Base-by-base conservation (phyloP, 2,888 invertebrate genomes). In the Hemithea aestivaria region DNA sequence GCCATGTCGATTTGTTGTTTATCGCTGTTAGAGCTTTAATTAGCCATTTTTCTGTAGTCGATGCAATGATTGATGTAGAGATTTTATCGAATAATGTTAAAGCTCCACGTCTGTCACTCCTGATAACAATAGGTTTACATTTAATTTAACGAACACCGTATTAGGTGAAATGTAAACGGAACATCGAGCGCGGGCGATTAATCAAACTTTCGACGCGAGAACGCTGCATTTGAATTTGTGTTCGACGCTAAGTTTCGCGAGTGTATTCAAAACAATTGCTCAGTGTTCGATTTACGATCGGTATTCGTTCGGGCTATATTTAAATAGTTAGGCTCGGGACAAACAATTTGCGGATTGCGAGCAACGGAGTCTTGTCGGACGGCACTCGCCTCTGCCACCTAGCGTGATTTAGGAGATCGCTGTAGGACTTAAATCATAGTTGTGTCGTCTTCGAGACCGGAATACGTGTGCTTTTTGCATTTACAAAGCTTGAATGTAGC, bases 311-410 rank as follows among this genome's bases (percentile, higher is more conserved):
- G 64, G 65, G 70, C 85, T 85, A 85, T 82, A 85, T 84, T 78
- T 85, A 84, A 78, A 83, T 79, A 74, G 81, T 80, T 81, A 79
- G 75, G 75, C 75, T 70, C 77, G 75, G 67, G 74, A 80, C 80
- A 78, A 81, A 82, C 80, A 83, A 83, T 85, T 84, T 78, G 81
- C 70, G 83, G 80, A 80, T 78, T 76, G 82, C 78, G 68, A 74
- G 72, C 69, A 67, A 66, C 67, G 66, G 61, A 73, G 73, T 77
- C 65, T 72, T 74, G 78, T 79, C 78, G 70, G 63, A 58, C 67
- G 64, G 59, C 71, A 63, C 65, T 73, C 70, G 69, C 63, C 66
- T 67, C 66, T 68, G 75, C 71, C 73, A 73, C 76, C 73, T 74
- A 73, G 62, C 70, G 73, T 82, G 83, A 82, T 84, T 84, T 83